A percentile compares a stretch with the other conserved stretches of the same genome.
Evolutionary conservation across 2,113 vertebrate species (phyloP).

Genomic region (Nestor notabilis): DNA sequence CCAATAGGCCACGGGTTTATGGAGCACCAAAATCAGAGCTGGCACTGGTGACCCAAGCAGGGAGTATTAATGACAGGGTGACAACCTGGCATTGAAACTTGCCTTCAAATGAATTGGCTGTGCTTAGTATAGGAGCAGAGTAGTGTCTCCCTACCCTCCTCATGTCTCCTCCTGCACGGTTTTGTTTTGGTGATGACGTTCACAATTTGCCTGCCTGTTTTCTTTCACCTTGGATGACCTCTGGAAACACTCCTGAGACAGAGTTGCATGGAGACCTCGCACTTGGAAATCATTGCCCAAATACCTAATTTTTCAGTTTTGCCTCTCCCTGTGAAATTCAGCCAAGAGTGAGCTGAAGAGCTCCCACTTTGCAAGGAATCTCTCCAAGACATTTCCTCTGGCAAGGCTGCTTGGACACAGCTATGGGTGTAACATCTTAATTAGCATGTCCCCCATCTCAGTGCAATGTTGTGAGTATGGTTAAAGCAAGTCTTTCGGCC

Average conservation of each 20-base stretch:
- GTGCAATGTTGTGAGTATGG: neutral
- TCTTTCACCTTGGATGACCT: neutral
- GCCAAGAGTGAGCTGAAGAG: neutral
- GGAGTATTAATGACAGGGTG: neutral
- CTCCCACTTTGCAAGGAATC: neutral
- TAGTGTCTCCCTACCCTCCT: neutral
- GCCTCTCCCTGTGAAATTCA: neutral
- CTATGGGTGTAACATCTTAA: neutral
- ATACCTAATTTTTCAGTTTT: neutral
- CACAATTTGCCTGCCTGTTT: neutral
- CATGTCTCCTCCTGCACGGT: rapidly evolving
- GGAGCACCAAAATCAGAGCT: neutral
- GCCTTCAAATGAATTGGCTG: neutral
- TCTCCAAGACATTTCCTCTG: neutral
- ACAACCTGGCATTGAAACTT: neutral
- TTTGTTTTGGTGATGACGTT: neutral
- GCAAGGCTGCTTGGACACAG: neutral
- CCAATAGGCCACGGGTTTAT: neutral
- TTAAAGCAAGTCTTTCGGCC: neutral
- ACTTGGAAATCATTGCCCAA: neutral
- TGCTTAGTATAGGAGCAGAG: too few relatives aligned
- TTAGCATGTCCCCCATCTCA: neutral
- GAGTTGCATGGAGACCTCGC: rapidly evolving
- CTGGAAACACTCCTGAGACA: neutral
- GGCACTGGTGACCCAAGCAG: neutral